A percentile compares a stretch with the other conserved stretches of the same genome.
Conservation (phyloP, 92 coral and sea anemone genomes). For the Phymanthus crucifer region DNA sequence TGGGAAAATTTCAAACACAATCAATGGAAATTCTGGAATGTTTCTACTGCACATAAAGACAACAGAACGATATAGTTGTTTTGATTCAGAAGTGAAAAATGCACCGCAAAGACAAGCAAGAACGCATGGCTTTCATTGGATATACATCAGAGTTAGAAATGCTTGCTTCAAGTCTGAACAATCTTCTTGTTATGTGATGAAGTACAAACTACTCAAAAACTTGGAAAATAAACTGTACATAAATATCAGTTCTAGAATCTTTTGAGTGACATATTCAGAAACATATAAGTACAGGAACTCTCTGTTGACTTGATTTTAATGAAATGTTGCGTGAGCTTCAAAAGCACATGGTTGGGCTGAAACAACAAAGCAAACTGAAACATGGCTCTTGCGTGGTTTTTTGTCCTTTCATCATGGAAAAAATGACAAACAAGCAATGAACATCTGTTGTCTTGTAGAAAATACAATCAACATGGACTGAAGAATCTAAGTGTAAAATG, state of each 20-base stretch:
- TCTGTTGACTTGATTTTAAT: not conserved
- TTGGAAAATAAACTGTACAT: not conserved
- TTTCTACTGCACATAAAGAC: not conserved
- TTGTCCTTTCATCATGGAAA: not conserved
- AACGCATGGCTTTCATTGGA: too few relatives aligned
- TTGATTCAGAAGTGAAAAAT: not conserved
- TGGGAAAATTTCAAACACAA: not conserved
- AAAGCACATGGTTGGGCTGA: conserved; percentile 1
- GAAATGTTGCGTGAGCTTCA: not conserved
- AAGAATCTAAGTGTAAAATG: not conserved
- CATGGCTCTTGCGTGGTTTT: not conserved
- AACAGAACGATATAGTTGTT: not conserved
- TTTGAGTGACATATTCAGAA: not conserved
- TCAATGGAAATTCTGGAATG: not conserved
- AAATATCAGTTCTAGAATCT: not conserved
- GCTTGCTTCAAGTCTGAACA: not conserved
- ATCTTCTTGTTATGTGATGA: too few relatives aligned
- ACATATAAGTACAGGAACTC: not conserved
- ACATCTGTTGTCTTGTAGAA: not conserved
- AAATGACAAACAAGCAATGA: not conserved
- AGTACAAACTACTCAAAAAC: not conserved
- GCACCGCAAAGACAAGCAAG: not conserved
- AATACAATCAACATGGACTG: not conserved
- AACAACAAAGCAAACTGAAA: not conserved
- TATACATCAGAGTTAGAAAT: not conserved